Evolutionary conservation across 2,113 vertebrate species (phyloP), one percentile per base, ranked within the genome.

Genomic region (Erpornis zantholeuca): DNA sequence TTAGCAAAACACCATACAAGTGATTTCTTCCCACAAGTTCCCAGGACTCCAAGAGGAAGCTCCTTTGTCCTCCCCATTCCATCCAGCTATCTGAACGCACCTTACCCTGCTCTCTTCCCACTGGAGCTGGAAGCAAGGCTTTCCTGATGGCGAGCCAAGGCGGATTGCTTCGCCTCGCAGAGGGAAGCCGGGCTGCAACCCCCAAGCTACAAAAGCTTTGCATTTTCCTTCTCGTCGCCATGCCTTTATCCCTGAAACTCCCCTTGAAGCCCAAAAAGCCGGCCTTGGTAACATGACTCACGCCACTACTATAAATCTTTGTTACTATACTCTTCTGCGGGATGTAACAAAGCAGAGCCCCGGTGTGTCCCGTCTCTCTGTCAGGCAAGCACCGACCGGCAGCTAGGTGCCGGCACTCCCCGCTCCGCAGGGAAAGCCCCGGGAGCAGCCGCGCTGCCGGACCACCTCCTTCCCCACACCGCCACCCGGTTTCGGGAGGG

Each of bases 251-350:
- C 52, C 52, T 11, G 10, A 61, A 82, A 40, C n/a, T 36, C 50
- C 11, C 28, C 8, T 0, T 17, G 21, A 16, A 18, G 63, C 66
- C 31, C 9, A 21, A 4, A n/a, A 45, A 78, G 49, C 4, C 2
- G 0, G 57, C 73, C 15, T 24, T 10, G 31, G 33, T 3, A 2
- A 50, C 18, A 2, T 2, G 29, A 38, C 33, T 49, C 64, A 42
- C 2, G 2, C 14, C 12, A 29, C 42, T 16, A 29, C 68, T 7
- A 3, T 3, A 50, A 33, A 10, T 24, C 35, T 61, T 70, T 28
- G 14, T 28, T 28, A 64, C 33, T 9, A 21, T 1, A 11, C 10
- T 31, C 17, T 44, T 53, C 7, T 17, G 14, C 25, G 4, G 71
- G 64, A 14, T 15, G 42, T 24, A 56, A 21, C 7, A 28, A 35